Evolutionary conservation across 2,888 invertebrate genomes (phyloP), one percentile per base, ranked within the genome.

Genomic region (Chymomyza fuscimana): DNA sequence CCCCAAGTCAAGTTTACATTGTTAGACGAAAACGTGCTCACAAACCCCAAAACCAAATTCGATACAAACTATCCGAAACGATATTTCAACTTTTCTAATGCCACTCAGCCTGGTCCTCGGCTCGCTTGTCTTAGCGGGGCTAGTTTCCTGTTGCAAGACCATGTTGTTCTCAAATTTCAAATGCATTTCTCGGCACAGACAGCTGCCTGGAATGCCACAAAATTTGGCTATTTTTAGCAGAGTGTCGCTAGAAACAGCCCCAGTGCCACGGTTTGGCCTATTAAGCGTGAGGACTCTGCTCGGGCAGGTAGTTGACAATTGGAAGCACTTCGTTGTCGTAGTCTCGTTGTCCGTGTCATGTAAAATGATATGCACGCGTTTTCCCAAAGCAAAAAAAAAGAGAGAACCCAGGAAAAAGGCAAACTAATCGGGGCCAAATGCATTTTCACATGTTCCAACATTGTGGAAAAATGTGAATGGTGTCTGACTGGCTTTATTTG

Each of bases 391-490:
- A 15, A 64, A 40, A 64, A 46, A 64, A 40, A 64, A 46, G 2
- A 46, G 12, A 46, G 32, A 32, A 32, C 32, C 32, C 32, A 46
- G 40, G 64, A 54, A 64, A 54, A 52, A 16, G 52, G 40, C 32
- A 5, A 62, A 22, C 22, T 66, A 67, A 67, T 67, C 67, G 52
- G 22, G 40, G 25, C 40, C 67, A 58, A 58, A 10, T 36, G 50
- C 65, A 65, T 65, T 65, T 67, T 62, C 62, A 67, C 67, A 67
- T 67, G 67, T 67, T 67, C 46, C 62, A 32, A 16, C 52, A n/a
- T 40, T n/a, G 16, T 54, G 54, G 54, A 19, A 54, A 54, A 54
- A 19, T 19, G 51, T 54, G 10, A 19, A 54, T 19, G 54, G 6
- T 51, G 32, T 29, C 15, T 32, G 52, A 16, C 16, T 12, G 32